Base-by-base conservation (phyloP, 2,797 vertebrate species). In the Pseudochromis fuscus region DNA sequence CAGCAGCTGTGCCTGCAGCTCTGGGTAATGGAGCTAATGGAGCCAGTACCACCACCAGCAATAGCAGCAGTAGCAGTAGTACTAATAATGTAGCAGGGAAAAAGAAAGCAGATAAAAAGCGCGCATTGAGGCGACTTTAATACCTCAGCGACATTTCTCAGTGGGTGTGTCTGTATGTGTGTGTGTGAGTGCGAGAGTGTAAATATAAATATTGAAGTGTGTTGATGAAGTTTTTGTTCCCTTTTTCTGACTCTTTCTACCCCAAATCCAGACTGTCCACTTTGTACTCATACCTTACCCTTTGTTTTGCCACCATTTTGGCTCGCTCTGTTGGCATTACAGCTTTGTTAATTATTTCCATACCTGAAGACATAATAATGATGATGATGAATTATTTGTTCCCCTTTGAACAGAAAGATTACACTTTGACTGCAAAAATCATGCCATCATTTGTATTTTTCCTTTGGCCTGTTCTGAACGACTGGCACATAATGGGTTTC, bases 91-190 rank as follows among this genome's bases (percentile, higher is more conserved):
- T 93, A 86, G 94, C 93, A 25, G 95, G 93, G 61, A 98, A 97
- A 90, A 97, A 97, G 91, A 98, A 98, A 92, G 95, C 93, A 0
- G 96, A 97, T 93, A 97, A 98, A 94, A 98, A 97, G 84, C 94
- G 96, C 38, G 96, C 96, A 0, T 92, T 98, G 82, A 94, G 96
- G 84, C 94, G 96, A 88, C 96, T 98, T 94, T 98, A 97, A 94
- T 78, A 88, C 56, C 55, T 78, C 75, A 15, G 48, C 30, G 3
- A 61, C 53, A 77, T 73, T n/a, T 84, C 33, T 86, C 60, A 59
- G 69, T 69, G 57, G 60, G 82, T 68, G 53, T 79, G 70, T 55
- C 76, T 69, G 75, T 69, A 46, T 61, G 73, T 73, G 66, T 68
- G 67, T 44, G 55, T 19, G 77, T 55, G 66, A 37, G 78, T 10